These are phyloP conservation scores for Anguilla obscura DNA, from an alignment of 2,797 vertebrate genomes.

Conservation along the genomic window DNA sequence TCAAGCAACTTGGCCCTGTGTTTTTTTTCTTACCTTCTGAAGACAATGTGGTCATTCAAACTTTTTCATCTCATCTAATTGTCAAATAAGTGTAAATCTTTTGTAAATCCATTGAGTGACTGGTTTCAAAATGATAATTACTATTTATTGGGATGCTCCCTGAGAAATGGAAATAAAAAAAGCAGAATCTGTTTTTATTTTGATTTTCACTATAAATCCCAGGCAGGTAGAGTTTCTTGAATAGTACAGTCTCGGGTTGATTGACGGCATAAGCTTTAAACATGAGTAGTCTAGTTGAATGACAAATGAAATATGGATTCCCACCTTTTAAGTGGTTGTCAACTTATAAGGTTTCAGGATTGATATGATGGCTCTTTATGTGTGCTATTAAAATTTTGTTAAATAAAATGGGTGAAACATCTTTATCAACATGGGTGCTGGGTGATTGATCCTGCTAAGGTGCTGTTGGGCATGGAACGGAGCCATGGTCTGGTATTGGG, in stretches of 20 bases:
- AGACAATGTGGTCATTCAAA: too few species aligned
- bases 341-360: background rate
- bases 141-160: background rate
- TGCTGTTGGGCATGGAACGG: background rate
- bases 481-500: too few species aligned
- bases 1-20: too few species aligned
- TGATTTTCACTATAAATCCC: background rate
- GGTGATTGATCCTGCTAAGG: background rate
- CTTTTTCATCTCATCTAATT: too few species aligned
- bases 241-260: background rate
- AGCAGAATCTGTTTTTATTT: background rate
- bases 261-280: background rate
- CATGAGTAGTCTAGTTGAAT: background rate
- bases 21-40: too few species aligned
- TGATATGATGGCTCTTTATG: background rate
- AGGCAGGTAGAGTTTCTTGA: background rate
- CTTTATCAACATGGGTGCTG: background rate
- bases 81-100: too few species aligned
- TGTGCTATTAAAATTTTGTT: background rate
- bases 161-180: background rate
- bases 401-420: background rate
- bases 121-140: background rate
- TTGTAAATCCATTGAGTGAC: too few species aligned
- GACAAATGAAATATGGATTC: background rate
- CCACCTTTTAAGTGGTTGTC: background rate